phyloP scores from a whole-genome alignment of 2,888 invertebrate genomes.

The Tiphia femorata region DNA sequence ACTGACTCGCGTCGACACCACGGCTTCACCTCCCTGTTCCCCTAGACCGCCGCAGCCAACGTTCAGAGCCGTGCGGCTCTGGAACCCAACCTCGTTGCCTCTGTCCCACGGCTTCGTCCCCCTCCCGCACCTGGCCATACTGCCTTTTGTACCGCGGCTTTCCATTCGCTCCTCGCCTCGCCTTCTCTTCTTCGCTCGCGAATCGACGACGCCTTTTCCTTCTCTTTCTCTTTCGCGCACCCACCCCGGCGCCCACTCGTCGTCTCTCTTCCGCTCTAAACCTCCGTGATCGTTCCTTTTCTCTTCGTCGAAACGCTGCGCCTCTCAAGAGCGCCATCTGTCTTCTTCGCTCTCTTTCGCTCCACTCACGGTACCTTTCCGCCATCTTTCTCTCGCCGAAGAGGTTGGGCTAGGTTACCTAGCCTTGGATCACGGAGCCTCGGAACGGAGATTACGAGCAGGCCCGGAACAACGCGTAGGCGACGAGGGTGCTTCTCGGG shows the following conservation, averaged over 20 bases:
- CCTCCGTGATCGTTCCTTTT: no score
- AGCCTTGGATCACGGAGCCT: conserved; percentile 46
- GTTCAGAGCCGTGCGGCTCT: conserved; percentile 24
- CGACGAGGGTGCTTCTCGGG: conserved; percentile 9
- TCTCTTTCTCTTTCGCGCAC: conserved; percentile 16
- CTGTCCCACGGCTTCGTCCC: neutral
- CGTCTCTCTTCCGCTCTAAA: no score
- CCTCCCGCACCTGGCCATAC: no score
- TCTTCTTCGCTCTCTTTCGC: neutral
- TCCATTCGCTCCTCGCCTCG: conserved; percentile 6
- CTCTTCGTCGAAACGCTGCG: no score
- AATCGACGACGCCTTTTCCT: conserved; percentile 3
- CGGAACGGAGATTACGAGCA: conserved; percentile 29
- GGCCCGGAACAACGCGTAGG: conserved; percentile 27
- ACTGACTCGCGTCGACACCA: conserved; percentile 43
- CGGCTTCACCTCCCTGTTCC: conserved; percentile 27
- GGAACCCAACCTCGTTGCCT: conserved; percentile 11
- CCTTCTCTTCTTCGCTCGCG: conserved; percentile 8
- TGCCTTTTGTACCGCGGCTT: no score
- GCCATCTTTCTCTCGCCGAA: neutral
- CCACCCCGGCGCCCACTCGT: neutral
- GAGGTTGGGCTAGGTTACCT: conserved; percentile 43
- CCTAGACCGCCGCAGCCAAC: conserved; percentile 19
- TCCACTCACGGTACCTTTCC: neutral
- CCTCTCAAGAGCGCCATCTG: neutral